These are phyloP conservation scores for Rhombomys opimus DNA, from an alignment of 2,113 vertebrate species.

Conservation along the genomic window DNA sequence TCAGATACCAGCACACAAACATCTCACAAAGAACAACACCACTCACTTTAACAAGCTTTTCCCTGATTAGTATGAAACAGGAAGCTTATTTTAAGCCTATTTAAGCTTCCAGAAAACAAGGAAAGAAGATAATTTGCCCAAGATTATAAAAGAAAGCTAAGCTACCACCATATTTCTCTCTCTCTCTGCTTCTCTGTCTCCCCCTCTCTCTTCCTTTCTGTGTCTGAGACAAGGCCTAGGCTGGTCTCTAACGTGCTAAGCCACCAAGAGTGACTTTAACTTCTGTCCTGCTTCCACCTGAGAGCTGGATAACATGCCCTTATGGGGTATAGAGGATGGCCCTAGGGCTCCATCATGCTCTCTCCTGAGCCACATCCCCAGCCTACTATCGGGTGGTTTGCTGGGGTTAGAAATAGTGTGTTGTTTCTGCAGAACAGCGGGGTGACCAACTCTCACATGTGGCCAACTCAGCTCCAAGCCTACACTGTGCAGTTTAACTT, in stretches of 20 bases:
- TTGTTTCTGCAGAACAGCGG: background rate
- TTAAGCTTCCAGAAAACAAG: background rate
- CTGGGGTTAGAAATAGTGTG: background rate
- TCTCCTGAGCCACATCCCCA: background rate
- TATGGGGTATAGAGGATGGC: background rate
- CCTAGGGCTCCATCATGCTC: background rate
- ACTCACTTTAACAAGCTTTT: background rate
- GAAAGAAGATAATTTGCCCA: background rate
- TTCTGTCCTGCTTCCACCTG: background rate
- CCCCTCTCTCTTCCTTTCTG: background rate
- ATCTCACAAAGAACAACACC: too few relatives aligned
- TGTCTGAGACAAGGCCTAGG: background rate
- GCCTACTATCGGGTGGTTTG: background rate
- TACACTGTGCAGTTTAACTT: background rate
- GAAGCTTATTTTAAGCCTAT: background rate
- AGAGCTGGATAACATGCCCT: background rate
- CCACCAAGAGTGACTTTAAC: background rate
- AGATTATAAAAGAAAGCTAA: background rate
- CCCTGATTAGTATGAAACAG: background rate
- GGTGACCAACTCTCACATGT: fast-evolving
- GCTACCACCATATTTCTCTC: too few relatives aligned
- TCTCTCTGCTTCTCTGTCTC: background rate
- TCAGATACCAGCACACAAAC: background rate
- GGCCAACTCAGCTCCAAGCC: background rate
- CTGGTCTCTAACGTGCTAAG: background rate